A percentile compares a stretch with the other conserved stretches of the same genome.
These are phyloP conservation scores for Spondyliosoma cantharus DNA, from an alignment of 2,797 vertebrate species.

Conservation along the genomic window DNA sequence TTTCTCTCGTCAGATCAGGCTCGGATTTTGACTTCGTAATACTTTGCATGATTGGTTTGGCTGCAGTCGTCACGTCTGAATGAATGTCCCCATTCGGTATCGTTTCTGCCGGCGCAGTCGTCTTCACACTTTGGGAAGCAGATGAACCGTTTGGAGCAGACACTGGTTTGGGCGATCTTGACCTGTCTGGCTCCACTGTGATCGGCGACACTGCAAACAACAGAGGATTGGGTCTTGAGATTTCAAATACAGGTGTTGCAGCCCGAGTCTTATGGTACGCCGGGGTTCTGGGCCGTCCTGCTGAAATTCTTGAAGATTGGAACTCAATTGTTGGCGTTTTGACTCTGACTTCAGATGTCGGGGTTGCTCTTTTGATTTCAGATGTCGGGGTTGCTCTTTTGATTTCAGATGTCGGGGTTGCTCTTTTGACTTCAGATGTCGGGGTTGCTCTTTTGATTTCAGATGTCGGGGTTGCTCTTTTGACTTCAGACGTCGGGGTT, in stretches of 20 bases:
- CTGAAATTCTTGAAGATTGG: slow-evolving; percentile 59
- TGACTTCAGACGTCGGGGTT: slow-evolving; percentile 56
- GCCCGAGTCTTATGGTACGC: slow-evolving; percentile 67
- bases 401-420: slow-evolving; percentile 53
- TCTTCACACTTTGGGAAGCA: slow-evolving; percentile 53
- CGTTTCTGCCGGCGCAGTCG: slow-evolving; percentile 45
- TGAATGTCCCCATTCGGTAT: slow-evolving; percentile 69
- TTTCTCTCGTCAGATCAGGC: slow-evolving; percentile 51
- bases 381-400: slow-evolving; percentile 34
- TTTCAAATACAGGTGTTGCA: slow-evolving; percentile 79
- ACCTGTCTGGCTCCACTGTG: slow-evolving; percentile 75
- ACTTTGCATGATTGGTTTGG: slow-evolving; percentile 50
- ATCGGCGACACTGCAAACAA: slow-evolving; percentile 83
- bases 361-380: slow-evolving; percentile 49
- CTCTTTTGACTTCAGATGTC: slow-evolving; percentile 48
- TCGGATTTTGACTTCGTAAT: slow-evolving; percentile 65
- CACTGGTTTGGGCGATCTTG: slow-evolving; percentile 65
- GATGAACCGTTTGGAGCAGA: slow-evolving; percentile 27
- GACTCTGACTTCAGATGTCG: slow-evolving; percentile 62
- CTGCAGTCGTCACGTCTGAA: slow-evolving; percentile 44
- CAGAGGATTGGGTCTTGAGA: slow-evolving; percentile 84
- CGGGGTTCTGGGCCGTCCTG: slow-evolving; percentile 79
- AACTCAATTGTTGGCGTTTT: slow-evolving; percentile 77
- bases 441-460: slow-evolving; percentile 53
- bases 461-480: slow-evolving; percentile 23